Conservation (phyloP, 2,797 vertebrate genomes). For the Pteronotus mesoamericanus region DNA sequence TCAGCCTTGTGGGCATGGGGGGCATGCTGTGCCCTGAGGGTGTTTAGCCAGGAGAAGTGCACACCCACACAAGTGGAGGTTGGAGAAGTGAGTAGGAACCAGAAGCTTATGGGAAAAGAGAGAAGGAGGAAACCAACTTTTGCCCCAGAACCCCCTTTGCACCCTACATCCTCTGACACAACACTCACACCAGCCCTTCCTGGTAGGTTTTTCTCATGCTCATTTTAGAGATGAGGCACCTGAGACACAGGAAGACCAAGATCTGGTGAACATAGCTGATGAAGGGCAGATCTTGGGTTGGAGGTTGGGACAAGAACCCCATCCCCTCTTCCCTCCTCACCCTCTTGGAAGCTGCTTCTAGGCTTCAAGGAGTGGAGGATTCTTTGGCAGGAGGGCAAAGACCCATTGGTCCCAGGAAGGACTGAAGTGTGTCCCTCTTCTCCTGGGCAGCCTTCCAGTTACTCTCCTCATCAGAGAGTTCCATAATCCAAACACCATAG, state of each 20-base stretch:
- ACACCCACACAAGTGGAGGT: accelerated
- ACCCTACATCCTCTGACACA: accelerated
- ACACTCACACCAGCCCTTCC: background rate
- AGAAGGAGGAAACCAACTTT: background rate
- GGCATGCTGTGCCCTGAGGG: accelerated
- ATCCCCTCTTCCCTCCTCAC: background rate
- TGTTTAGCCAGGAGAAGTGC: too few relatives aligned
- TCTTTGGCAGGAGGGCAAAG: background rate
- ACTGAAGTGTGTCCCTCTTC: background rate
- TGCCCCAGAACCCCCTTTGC: background rate
- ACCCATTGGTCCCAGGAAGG: background rate
- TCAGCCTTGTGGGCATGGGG: background rate
- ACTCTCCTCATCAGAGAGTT: background rate
- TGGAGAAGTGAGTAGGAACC: background rate
- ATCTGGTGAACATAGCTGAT: too few relatives aligned
- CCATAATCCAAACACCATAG: background rate
- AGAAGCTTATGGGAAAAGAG: background rate
- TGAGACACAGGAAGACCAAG: background rate
- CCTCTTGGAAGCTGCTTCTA: background rate
- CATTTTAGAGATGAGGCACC: background rate
- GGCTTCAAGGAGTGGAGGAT: background rate
- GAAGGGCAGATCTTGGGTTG: background rate
- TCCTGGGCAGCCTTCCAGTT: background rate
- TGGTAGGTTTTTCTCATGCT: background rate
- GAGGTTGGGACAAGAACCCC: background rate